Evolutionary conservation across 2,113 vertebrate species (phyloP).

Genomic region (Bagarius yarrelli): DNA sequence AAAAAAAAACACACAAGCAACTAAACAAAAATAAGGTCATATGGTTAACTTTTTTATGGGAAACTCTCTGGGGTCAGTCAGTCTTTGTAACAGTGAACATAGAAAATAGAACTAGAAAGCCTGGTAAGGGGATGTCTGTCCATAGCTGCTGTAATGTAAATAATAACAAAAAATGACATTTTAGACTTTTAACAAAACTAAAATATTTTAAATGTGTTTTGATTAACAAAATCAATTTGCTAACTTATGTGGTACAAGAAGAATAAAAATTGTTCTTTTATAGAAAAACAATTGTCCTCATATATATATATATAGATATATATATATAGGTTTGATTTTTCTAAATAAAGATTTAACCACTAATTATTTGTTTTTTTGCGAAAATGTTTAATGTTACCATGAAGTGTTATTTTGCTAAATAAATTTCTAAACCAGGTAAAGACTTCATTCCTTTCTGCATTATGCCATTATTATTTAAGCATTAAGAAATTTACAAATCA

Average conservation of each 20-base stretch:
- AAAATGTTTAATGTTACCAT: not conserved
- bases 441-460: conserved; percentile 30
- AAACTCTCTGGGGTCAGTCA: not conserved
- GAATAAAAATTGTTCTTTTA: not conserved
- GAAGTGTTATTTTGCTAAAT: not conserved
- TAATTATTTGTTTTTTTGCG: not conserved
- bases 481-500: not conserved
- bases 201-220: not conserved
- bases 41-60: not conserved
- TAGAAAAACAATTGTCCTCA: not conserved
- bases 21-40: not conserved
- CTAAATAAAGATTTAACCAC: not conserved
- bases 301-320: not conserved
- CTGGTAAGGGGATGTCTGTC: not conserved
- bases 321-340: not conserved
- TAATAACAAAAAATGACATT: not conserved
- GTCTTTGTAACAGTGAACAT: not conserved
- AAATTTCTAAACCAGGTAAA: not conserved
- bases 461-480: conserved; percentile 17
- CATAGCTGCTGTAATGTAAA: not conserved
- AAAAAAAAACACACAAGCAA: not conserved
- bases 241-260: not conserved
- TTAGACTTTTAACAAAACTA: not conserved
- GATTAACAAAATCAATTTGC: not conserved
- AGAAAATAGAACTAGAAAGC: not conserved